Percentiles rank a stretch among this genome's conserved stretches.
Conservation (phyloP, 2,113 vertebrate genomes). For the Tautogolabrus adspersus region DNA sequence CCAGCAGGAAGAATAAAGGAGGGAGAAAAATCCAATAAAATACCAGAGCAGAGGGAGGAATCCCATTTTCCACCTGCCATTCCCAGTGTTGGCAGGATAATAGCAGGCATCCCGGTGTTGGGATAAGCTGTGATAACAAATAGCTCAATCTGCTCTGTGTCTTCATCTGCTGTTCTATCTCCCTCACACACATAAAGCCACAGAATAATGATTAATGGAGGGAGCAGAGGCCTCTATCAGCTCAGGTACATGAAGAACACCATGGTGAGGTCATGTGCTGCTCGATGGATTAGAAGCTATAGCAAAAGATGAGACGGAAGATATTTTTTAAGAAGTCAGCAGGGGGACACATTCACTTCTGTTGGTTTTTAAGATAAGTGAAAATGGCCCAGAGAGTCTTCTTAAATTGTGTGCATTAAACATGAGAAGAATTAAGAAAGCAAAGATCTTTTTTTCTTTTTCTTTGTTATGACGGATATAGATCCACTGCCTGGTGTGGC, state of each 20-base stretch:
- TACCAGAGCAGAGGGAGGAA: slow-evolving; percentile 62
- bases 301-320: not conserved
- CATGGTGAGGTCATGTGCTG: slow-evolving; percentile 4
- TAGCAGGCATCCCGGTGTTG: slow-evolving; percentile 66
- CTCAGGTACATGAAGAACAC: slow-evolving; percentile 32
- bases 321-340: slow-evolving; percentile 23
- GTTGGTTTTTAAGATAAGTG: slow-evolving; percentile 48
- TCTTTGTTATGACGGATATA: slow-evolving; percentile 32
- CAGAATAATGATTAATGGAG: slow-evolving; percentile 66
- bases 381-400: slow-evolving; percentile 34
- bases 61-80: slow-evolving; percentile 77
- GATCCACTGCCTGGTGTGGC: slow-evolving; percentile 54
- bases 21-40: slow-evolving; percentile 53
- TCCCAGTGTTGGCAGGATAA: slow-evolving; percentile 67
- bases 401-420: slow-evolving; percentile 54
- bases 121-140: slow-evolving; percentile 79
- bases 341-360: slow-evolving; percentile 12
- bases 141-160: slow-evolving; percentile 74
- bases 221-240: slow-evolving; percentile 21
- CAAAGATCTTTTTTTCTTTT: slow-evolving; percentile 19
- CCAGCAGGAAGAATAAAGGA: slow-evolving; percentile 17
- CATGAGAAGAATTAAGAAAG: slow-evolving; percentile 37
- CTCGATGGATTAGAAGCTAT: slow-evolving; percentile 22
- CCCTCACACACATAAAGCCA: slow-evolving; percentile 35
- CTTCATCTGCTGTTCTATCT: slow-evolving; percentile 70